These are phyloP conservation scores for Lasioglossum calceatum DNA, from an alignment of 2,888 invertebrate species.

Conservation along the genomic window DNA sequence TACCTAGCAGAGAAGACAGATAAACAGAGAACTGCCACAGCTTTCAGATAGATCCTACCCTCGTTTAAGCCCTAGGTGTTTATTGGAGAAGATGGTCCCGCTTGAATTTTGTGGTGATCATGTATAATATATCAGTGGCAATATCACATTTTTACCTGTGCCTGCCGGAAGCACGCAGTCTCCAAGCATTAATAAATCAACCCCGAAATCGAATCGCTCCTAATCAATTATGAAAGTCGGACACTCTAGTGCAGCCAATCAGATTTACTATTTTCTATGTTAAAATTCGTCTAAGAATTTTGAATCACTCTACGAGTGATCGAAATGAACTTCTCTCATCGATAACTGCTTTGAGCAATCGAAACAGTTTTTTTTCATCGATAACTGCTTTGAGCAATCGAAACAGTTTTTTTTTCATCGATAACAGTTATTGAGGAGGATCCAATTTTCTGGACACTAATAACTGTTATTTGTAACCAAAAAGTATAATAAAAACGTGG, in stretches of 20 bases:
- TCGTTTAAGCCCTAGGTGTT: neutral
- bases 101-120: neutral
- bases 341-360: too few relatives aligned
- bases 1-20: neutral
- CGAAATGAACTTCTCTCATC: too few relatives aligned
- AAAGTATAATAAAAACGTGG: too few relatives aligned
- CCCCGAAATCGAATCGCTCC: neutral
- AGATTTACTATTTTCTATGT: neutral
- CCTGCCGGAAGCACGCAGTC: neutral
- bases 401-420: too few relatives aligned
- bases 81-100: neutral
- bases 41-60: neutral
- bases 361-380: too few relatives aligned
- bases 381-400: too few relatives aligned
- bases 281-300: neutral
- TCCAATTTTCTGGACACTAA: too few relatives aligned
- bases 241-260: neutral
- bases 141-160: neutral
- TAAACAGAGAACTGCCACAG: neutral
- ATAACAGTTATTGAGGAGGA: too few relatives aligned
- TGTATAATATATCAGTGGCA: neutral
- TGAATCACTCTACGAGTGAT: too few relatives aligned
- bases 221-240: neutral
- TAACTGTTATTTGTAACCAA: too few relatives aligned
- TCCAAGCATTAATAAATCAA: neutral